Percentiles rank a stretch among this genome's conserved stretches.
These are phyloP conservation scores for Ploceus nigricollis DNA, from an alignment of 2,113 vertebrate genomes.

Conservation along the genomic window DNA sequence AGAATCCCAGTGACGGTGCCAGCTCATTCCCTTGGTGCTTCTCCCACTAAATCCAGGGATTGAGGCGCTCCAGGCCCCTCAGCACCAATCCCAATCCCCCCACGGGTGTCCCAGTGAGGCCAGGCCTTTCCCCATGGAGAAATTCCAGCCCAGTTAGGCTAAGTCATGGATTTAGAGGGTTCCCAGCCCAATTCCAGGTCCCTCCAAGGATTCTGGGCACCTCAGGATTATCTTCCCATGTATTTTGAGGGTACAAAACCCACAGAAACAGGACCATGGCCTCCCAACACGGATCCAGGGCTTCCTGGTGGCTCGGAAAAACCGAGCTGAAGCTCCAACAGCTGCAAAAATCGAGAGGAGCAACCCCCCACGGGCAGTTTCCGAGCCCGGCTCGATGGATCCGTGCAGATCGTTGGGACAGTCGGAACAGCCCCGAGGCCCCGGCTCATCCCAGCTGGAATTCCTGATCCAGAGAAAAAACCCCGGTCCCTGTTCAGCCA, in stretches of 20 bases:
- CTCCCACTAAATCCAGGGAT: fast-evolving
- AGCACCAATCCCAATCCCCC: background rate
- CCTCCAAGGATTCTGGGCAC: background rate
- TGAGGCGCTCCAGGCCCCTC: background rate
- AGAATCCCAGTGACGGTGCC: background rate
- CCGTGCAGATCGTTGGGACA: background rate
- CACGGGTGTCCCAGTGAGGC: fast-evolving
- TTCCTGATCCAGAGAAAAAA: fast-evolving
- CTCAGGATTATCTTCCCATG: background rate
- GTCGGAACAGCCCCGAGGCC: background rate
- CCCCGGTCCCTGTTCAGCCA: fast-evolving
- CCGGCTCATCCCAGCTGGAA: background rate
- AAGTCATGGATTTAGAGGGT: too few species aligned
- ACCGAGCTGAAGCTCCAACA: fast-evolving
- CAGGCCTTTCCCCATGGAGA: fast-evolving
- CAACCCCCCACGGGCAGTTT: fast-evolving
- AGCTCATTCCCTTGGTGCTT: fast-evolving
- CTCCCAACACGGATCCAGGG: fast-evolving
- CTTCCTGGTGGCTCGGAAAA: fast-evolving
- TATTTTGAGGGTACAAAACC: background rate
- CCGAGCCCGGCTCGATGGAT: background rate
- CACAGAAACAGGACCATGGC: fast-evolving
- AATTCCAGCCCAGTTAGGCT: background rate
- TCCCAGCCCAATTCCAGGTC: background rate
- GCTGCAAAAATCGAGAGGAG: background rate